Evolutionary conservation across 2,797 vertebrate species (phyloP), one percentile per base, ranked within the genome.

Genomic region (Macropus fuliginosus): DNA sequence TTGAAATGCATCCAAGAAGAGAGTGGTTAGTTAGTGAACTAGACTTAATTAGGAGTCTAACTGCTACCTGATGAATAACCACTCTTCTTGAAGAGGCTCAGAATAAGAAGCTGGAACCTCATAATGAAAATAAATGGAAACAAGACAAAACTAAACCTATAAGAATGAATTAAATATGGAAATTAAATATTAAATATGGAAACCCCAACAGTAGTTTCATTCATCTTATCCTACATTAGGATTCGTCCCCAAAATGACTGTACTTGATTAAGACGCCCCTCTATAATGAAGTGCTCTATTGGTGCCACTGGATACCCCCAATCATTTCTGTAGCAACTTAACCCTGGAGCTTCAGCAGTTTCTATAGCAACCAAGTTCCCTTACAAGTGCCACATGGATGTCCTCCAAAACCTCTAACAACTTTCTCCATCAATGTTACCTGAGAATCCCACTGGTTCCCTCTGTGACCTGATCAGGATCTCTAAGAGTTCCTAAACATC

Each of bases 331-430:
- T 13, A 3, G 54, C 55, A 96, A 46, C 55, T 13, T 59, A 24
- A 52, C 6, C 91, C 55, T 29, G 56, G 55, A 31, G 40, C n/a
- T 56, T 66, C 34, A 90, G 54, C 57, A 55, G 50, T 91, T 96
- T 54, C 90, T 92, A 94, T 1, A 46, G 54, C 81, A 93, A 91
- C 55, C 40, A 74, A 50, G 11, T 62, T 62, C 55, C 55, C 14
- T 90, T 54, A 59, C 0, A 91, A 66, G 29, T 28, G 66, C 34
- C 59, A 18, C 46, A 24, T 12, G 29, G 24, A 46, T 6, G 27
- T 31, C 56, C 81, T n/a, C 52, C 56, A 92, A 91, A 92, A n/a
- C 6, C 50, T 95, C 66, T 57, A 93, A 90, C 66, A 54, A n/a
- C 40, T 52, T 55, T 50, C 8, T 50, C 14, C 14, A 50, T 18